Conservation (phyloP, 2,888 invertebrate genomes). For the Lochmaea capreae region DNA sequence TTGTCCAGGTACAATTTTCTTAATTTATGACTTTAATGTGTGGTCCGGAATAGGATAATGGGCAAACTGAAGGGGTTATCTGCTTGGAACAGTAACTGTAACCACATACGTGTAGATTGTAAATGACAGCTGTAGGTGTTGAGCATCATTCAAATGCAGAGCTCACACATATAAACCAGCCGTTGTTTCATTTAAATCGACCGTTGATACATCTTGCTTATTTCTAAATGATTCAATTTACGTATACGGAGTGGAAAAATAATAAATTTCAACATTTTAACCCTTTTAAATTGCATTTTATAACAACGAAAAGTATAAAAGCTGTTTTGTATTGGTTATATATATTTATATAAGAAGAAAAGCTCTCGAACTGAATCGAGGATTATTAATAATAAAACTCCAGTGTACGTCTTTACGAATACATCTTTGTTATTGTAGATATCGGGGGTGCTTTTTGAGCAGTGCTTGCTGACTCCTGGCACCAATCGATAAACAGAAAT, state of each 20-base stretch:
- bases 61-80: constrained; percentile 30
- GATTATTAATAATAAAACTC: too few species aligned
- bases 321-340: too few species aligned
- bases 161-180: constrained; percentile 19
- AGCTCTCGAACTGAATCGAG: too few species aligned
- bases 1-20: constrained; percentile 17
- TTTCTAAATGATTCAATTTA: too few species aligned
- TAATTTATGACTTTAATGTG: constrained; percentile 13
- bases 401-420: not conserved
- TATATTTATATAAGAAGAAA: too few species aligned
- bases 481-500: constrained; percentile 23
- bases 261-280: too few species aligned
- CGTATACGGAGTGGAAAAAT: too few species aligned
- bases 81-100: constrained; percentile 34
- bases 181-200: not conserved
- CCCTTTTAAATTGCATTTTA: too few species aligned
- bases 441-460: constrained; percentile 13
- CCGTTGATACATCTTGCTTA: not conserved
- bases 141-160: constrained; percentile 50
- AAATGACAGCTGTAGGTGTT: constrained; percentile 46
- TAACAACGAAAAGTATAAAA: too few species aligned
- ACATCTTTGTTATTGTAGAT: constrained; percentile 16
- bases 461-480: constrained; percentile 25
- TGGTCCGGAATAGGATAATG: constrained; percentile 22
- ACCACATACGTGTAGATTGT: constrained; percentile 40